Evolutionary conservation across 2,797 vertebrate genomes (phyloP), one percentile per base, ranked within the genome.

Genomic region (Periophthalmus magnuspinnatus): DNA sequence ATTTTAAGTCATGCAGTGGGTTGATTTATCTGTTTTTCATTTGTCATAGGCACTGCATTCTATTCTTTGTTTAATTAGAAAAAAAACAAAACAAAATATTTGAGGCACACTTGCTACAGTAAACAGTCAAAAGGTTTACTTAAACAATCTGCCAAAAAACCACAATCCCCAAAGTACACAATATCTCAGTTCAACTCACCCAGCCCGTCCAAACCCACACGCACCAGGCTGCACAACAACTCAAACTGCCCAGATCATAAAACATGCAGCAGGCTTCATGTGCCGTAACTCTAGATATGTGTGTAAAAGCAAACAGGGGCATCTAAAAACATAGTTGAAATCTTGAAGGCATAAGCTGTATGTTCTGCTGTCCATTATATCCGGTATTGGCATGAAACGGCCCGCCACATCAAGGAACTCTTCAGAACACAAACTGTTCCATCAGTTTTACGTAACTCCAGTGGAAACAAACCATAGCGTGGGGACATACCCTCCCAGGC

Each of bases 351-450:
- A 16, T 17, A 57, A 16, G 24, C 14, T 32, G 56, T 57, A 14
- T 22, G 24, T 56, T 56, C 22, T 56, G 54, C 22, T 56, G 54
- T 56, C 54, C 5, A 17, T 52, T 45, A 45, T 55, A 16, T 60
- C 58, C n/a, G n/a, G 38, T 61, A n/a, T 21, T 38, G 59, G 36
- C 36, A 22, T 45, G 36, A 21, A 62, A 62, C 21, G 41, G 36
- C 41, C 21, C 13, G 13, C 36, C 60, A 62, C 60, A 62, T 62
- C 21, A 62, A 62, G 60, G 58, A 32, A 34, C 17, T 34, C 58
- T n/a, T 36, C 58, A 60, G 58, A 60, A 60, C 33, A 36, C 58
- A 33, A 17, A 60, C 58, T 60, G 58, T 60, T 60, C 58, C 33
- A 36, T 60, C 32, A 36, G 16, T 19, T 60, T 60, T 60, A 60